Percentiles rank a stretch among this genome's conserved stretches.
Evolutionary conservation across 2,888 invertebrate species (phyloP).

Genomic region (Bombylius discolor): DNA sequence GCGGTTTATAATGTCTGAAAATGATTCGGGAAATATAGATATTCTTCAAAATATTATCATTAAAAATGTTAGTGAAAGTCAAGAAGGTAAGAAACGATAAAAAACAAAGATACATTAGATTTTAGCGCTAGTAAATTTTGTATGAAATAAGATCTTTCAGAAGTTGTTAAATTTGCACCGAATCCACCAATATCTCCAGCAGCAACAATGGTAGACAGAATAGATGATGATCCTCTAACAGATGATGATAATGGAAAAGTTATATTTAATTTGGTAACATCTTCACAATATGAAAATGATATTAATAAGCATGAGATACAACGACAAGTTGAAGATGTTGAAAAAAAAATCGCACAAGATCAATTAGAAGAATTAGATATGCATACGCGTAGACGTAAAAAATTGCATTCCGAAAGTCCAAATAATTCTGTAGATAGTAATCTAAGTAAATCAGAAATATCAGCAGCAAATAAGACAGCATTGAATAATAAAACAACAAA

Average conservation of each 20-base stretch:
- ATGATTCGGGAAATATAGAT: too few relatives aligned
- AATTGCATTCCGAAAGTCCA: background rate
- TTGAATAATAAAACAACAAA: background rate
- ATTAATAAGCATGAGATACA: background rate
- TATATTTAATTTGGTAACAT: conserved; percentile 1
- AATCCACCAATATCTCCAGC: conserved; percentile 1
- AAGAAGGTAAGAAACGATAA: too few relatives aligned
- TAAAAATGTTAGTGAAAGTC: too few relatives aligned
- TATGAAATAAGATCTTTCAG: background rate
- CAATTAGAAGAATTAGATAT: background rate
- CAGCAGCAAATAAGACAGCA: too few relatives aligned
- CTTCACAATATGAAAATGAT: background rate
- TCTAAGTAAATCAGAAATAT: too few relatives aligned
- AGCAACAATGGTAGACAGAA: background rate
- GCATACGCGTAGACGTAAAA: background rate
- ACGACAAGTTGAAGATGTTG: background rate
- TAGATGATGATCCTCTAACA: background rate
- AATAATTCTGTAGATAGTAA: background rate
- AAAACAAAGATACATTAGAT: too few relatives aligned
- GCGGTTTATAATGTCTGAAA: too few relatives aligned
- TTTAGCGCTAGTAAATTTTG: too few relatives aligned
- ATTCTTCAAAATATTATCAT: too few relatives aligned
- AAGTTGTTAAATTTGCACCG: conserved; percentile 3
- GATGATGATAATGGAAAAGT: conserved; percentile 2
- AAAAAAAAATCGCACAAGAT: background rate